These are phyloP conservation scores for Andrena dorsata DNA, from an alignment of 2,888 invertebrate species.

Conservation along the genomic window DNA sequence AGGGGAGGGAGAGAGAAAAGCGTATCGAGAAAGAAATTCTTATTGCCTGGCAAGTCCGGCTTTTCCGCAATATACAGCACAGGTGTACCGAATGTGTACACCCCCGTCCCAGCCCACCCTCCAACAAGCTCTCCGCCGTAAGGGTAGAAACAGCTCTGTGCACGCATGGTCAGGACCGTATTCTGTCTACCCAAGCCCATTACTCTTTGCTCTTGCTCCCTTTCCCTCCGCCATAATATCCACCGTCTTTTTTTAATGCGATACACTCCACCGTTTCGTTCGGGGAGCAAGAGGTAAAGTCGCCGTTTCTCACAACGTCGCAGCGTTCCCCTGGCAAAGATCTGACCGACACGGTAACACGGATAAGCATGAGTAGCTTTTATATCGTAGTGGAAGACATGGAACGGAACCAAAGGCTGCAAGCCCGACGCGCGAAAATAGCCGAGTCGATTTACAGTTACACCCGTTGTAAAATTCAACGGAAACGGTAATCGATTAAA, in stretches of 20 bases:
- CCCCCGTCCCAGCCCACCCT: constrained; percentile 53
- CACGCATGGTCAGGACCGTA: constrained; percentile 72
- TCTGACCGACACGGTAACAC: neutral
- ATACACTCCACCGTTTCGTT: constrained; percentile 42
- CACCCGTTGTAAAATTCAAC: constrained; percentile 61
- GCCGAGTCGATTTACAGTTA: constrained; percentile 24
- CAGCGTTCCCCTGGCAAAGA: neutral
- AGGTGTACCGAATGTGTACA: constrained; percentile 83
- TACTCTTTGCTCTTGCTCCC: constrained; percentile 60
- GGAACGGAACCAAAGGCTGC: neutral
- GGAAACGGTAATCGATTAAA: constrained; percentile 64
- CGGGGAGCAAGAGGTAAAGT: constrained; percentile 1
- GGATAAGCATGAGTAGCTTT: neutral
- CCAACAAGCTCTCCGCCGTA: constrained; percentile 53
- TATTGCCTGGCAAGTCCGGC: constrained; percentile 82
- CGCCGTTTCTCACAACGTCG: constrained; percentile 26
- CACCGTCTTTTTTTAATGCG: constrained; percentile 41
- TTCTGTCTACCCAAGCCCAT: constrained; percentile 63
- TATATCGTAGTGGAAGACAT: neutral
- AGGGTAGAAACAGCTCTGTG: constrained; percentile 66
- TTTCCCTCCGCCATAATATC: constrained; percentile 40
- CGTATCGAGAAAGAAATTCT: constrained; percentile 73
- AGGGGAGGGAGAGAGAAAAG: constrained; percentile 30
- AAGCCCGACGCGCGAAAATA: constrained; percentile 41
- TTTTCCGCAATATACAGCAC: constrained; percentile 84